Conservation (phyloP, 1,140 invertebrate genomes). For the Drosophila biarmipes region DNA sequence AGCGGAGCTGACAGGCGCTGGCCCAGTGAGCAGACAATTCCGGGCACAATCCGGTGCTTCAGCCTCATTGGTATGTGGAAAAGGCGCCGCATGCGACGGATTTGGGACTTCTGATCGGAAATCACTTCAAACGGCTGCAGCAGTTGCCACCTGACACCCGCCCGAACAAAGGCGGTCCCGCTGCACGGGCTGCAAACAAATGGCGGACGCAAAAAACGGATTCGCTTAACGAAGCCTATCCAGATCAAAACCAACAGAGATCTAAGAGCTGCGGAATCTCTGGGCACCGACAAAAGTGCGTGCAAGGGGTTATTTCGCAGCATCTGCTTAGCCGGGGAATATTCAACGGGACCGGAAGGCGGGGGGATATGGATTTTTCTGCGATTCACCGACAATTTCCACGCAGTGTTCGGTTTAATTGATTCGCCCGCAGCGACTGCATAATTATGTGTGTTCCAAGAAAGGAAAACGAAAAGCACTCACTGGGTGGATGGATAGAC, state of each 20-base stretch:
- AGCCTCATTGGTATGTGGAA: conserved; percentile 64
- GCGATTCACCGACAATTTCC: conserved; percentile 21
- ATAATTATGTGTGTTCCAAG: conserved; percentile 44
- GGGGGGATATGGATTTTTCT: background rate
- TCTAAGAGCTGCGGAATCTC: conserved; percentile 4
- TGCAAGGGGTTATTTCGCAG: conserved; percentile 1
- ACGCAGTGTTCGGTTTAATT: conserved; percentile 37
- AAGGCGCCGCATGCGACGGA: conserved; percentile 33
- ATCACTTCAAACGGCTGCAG: conserved; percentile 61
- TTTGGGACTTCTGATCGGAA: conserved; percentile 53
- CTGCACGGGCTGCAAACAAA: conserved; percentile 27
- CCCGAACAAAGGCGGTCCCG: conserved; percentile 41
- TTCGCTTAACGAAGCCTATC: conserved; percentile 22
- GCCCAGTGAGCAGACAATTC: conserved; percentile 21
- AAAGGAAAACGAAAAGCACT: conserved; percentile 2
- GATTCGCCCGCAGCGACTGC: conserved; percentile 54
- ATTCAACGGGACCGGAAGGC: background rate
- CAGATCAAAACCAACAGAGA: conserved; percentile 11
- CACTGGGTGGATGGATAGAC: conserved; percentile 24
- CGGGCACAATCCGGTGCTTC: conserved; percentile 20
- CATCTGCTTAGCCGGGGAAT: conserved; percentile 10
- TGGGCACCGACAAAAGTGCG: conserved; percentile 11
- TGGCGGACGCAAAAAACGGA: conserved; percentile 7
- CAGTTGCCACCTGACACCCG: conserved; percentile 41
- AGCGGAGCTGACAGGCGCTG: conserved; percentile 28